Percentiles rank a stretch among this genome's conserved stretches.
phyloP scores from a whole-genome alignment of 2,113 vertebrate species.

The Cariama cristata region DNA sequence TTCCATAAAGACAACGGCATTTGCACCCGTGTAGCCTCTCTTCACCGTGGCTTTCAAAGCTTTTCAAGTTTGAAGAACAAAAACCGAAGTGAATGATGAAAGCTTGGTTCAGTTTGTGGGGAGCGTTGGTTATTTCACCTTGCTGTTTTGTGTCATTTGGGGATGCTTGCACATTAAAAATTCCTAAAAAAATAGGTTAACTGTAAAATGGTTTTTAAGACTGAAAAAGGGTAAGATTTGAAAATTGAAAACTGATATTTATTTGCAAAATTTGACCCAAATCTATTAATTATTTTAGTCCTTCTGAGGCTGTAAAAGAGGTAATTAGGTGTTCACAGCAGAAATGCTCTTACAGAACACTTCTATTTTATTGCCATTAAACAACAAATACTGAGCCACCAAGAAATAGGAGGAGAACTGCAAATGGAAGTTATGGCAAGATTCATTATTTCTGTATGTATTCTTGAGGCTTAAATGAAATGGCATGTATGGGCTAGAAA shows the following conservation, averaged over 20 bases:
- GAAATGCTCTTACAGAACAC: background rate
- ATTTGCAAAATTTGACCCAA: background rate
- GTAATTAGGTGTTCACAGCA: background rate
- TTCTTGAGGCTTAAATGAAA: background rate
- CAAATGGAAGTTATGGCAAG: background rate
- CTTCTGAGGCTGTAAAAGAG: background rate
- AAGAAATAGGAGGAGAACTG: background rate
- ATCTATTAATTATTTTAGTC: background rate
- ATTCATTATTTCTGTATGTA: background rate
- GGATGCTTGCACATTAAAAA: background rate
- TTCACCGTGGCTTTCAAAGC: background rate
- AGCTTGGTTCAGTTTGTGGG: background rate
- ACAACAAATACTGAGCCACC: background rate
- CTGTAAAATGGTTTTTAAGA: background rate
- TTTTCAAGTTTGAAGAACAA: background rate
- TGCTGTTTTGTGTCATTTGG: background rate
- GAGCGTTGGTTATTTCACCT: background rate
- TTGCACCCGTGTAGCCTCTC: background rate
- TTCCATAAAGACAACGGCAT: background rate
- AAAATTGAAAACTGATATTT: background rate
- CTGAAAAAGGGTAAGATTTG: background rate
- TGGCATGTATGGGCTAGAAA: fast-evolving
- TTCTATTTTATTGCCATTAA: background rate
- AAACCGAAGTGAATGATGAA: background rate
- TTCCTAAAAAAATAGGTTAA: background rate